These are phyloP conservation scores for Caenorhabditis uteleia DNA, from an alignment of 2,888 invertebrate genomes.

Conservation along the genomic window DNA sequence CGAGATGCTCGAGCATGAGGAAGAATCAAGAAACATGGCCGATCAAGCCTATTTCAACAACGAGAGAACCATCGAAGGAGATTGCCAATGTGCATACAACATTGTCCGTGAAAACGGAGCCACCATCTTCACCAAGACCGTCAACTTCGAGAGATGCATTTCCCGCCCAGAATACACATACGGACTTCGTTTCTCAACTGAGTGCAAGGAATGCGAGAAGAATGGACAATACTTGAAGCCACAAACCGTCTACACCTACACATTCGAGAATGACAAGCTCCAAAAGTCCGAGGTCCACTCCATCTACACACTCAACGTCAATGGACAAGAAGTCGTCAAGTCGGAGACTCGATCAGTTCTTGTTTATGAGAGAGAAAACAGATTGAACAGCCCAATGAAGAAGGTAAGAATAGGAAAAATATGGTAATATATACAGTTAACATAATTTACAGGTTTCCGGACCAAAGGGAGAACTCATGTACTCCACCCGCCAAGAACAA, in stretches of 20 bases:
- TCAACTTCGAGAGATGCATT: constrained; percentile 71
- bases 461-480: constrained; percentile 50
- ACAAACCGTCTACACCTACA: constrained; percentile 45
- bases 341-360: constrained; percentile 31
- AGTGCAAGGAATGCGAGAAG: constrained; percentile 40
- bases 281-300: constrained; percentile 35
- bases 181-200: constrained; percentile 40
- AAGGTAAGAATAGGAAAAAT: constrained; percentile 2
- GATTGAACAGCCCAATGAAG: constrained; percentile 32
- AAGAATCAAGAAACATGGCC: constrained; percentile 7
- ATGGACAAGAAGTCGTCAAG: constrained; percentile 37
- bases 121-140: constrained; percentile 52
- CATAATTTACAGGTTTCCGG: constrained; percentile 21
- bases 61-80: constrained; percentile 62
- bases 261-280: constrained; percentile 29
- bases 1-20: constrained; percentile 14
- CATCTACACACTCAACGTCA: constrained; percentile 34
- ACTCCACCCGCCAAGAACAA: constrained; percentile 47
- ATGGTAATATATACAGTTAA: not conserved
- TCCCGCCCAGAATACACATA: constrained; percentile 58
- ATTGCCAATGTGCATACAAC: constrained; percentile 57
- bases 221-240: constrained; percentile 26
- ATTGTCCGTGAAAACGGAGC: constrained; percentile 27
- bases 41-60: constrained; percentile 28
- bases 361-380: constrained; percentile 22